A percentile compares a stretch with the other conserved stretches of the same genome.
Conservation (phyloP, 1,140 invertebrate genomes). For the Caenorhabditis briggsae region DNA sequence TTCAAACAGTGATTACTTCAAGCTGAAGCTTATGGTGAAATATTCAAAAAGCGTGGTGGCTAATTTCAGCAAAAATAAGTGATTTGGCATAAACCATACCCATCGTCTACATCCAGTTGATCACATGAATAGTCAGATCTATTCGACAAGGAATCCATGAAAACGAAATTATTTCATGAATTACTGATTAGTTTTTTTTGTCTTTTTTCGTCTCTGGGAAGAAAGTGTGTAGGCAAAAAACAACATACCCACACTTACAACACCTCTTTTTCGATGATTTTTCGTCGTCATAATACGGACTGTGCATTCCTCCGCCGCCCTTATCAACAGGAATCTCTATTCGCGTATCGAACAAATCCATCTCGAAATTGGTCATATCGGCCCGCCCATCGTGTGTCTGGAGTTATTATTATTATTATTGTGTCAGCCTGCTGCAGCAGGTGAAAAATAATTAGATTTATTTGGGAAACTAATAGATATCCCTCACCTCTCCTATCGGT, state of each 20-base stretch:
- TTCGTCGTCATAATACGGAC: constrained; percentile 26
- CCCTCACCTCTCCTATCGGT: constrained; percentile 66
- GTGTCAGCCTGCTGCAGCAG: background rate
- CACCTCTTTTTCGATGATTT: constrained; percentile 30
- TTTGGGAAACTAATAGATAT: background rate
- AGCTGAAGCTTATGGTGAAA: too few relatives aligned
- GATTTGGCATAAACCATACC: background rate
- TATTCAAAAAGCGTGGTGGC: too few relatives aligned
- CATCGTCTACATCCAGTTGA: background rate
- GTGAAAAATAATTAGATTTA: background rate
- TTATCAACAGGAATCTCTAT: constrained; percentile 57
- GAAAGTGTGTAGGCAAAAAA: background rate
- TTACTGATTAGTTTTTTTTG: too few relatives aligned
- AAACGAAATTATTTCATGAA: constrained; percentile 17
- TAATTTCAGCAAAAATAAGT: too few relatives aligned
- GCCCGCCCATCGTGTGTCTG: constrained; percentile 76
- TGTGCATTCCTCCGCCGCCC: constrained; percentile 15
- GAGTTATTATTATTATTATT: constrained; percentile 52
- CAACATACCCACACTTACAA: constrained; percentile 49
- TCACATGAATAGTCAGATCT: constrained; percentile 3
- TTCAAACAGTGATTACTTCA: too few relatives aligned
- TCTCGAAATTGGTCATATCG: constrained; percentile 76
- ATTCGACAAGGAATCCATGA: constrained; percentile 22
- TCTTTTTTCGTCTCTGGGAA: too few relatives aligned
- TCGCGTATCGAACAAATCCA: constrained; percentile 74